Conservation (phyloP, 2,888 invertebrate genomes). For the Protodeltote pygarga region DNA sequence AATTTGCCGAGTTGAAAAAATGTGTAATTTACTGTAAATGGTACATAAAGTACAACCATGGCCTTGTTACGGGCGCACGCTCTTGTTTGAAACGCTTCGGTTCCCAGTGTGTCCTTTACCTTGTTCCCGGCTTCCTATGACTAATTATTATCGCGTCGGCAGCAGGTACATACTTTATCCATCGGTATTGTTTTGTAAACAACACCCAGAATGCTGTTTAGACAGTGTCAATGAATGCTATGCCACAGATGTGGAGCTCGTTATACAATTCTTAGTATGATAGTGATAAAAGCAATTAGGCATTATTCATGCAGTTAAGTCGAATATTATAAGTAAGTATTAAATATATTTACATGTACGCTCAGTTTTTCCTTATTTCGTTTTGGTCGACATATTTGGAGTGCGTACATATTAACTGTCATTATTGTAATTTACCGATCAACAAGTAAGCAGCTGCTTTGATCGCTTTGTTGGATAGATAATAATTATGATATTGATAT, state of each 20-base stretch:
- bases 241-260: slow-evolving; percentile 1
- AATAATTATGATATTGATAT: no score
- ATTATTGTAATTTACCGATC: no score
- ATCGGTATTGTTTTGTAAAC: slow-evolving; percentile 39
- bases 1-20: slow-evolving; percentile 41
- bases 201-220: slow-evolving; percentile 23
- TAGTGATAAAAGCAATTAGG: no score
- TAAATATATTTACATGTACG: no score
- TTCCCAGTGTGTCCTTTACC: slow-evolving; percentile 79
- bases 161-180: slow-evolving; percentile 27
- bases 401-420: no score
- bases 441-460: no score
- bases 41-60: slow-evolving; percentile 58
- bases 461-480: no score
- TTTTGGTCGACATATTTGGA: no score
- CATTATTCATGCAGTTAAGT: no score
- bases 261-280: slow-evolving; percentile 7
- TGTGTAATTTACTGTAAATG: slow-evolving; percentile 53
- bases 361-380: no score
- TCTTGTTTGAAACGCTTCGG: slow-evolving; percentile 80
- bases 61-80: slow-evolving; percentile 75
- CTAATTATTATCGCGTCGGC: slow-evolving; percentile 55
- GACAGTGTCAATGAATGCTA: slow-evolving; percentile 21
- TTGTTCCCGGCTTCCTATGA: slow-evolving; percentile 69
- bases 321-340: no score